Evolutionary conservation across 2,888 invertebrate species (phyloP), one percentile per base, ranked within the genome.

Genomic region (Melinaea marsaeus): DNA sequence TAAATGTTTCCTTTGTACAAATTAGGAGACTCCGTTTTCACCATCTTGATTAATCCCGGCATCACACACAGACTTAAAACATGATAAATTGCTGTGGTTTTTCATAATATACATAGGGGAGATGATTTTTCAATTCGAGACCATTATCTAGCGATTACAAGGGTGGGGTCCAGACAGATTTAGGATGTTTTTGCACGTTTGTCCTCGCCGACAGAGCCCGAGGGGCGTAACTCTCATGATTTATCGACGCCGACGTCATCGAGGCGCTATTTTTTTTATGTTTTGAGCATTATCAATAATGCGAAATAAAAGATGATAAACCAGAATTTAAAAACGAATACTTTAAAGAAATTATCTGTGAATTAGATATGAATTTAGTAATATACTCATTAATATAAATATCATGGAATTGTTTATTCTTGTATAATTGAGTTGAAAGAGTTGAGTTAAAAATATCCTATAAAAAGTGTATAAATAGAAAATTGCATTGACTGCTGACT

Each of bases 131-230:
- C 88, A 88, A 88, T 88, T 85, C 83, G 75, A 76, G 73, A 75
- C 85, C 86, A 88, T 88, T 88, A 88, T 88, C 86, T 84, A 81
- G 79, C 84, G 86, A 89, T 89, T 88, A 88, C 86, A 85, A 85
- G 88, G 89, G 88, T 85, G 74, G 85, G 84, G 80, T 79, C 84
- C 83, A 83, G 86, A 86, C 85, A 81, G 82, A 83, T 84, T 80
- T 77, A 83, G 84, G 83, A 81, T 83, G 86, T 87, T 89, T 75
- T 74, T 75, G 73, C 68, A 65, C 64, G 64, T 64, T 61, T 59
- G 62, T 61, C 61, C 67, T 67, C 60, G 62, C 59, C 65, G 68
- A 57, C 67, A 79, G 76, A 69, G 71, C 75, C 76, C 72, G 76
- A 73, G 79, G 79, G 77, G 74, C 78, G 78, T 78, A 75, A 77